These are phyloP conservation scores for Lepus oiostolus DNA, from an alignment of 2,797 vertebrate species.

Conservation along the genomic window DNA sequence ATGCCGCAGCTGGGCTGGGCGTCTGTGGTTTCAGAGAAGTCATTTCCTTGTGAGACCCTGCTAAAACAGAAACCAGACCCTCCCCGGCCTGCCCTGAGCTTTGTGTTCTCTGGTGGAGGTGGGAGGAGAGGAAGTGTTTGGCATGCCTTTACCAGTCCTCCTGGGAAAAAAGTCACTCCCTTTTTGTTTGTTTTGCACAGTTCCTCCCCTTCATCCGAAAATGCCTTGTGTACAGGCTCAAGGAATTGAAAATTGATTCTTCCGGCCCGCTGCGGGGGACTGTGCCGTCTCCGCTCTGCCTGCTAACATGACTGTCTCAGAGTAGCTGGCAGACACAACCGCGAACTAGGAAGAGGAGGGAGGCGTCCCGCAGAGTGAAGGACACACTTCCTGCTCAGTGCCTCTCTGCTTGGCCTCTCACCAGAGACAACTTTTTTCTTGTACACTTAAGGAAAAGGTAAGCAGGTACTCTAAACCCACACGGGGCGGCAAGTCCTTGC, in stretches of 20 bases:
- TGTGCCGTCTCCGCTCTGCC: neutral
- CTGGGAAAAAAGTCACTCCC: neutral
- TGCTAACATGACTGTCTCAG: conserved; percentile 7
- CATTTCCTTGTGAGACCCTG: conserved; percentile 81
- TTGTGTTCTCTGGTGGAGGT: conserved; percentile 78
- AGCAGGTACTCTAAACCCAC: neutral
- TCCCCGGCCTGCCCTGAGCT: conserved; percentile 35
- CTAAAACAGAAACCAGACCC: conserved; percentile 83
- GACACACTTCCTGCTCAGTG: neutral
- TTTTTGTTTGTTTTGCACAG: conserved; percentile 16
- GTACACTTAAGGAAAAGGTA: conserved; percentile 18
- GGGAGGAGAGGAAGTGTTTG: conserved; percentile 71
- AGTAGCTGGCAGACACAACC: conserved; percentile 22
- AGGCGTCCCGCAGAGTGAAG: too few relatives aligned
- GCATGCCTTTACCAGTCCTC: conserved; percentile 64
- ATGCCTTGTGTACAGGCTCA: neutral
- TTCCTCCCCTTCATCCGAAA: conserved; percentile 63
- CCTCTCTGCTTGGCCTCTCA: neutral
- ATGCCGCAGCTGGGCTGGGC: conserved; percentile 79
- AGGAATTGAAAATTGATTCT: conserved; percentile 47
- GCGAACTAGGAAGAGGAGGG: conserved; percentile 2
- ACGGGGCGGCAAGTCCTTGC: neutral
- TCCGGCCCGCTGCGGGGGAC: conserved; percentile 30
- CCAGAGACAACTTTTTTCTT: neutral
- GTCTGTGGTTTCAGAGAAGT: conserved; percentile 80